Base-by-base conservation (phyloP, 2,113 vertebrate species). In the Erythrolamprus reginae region DNA sequence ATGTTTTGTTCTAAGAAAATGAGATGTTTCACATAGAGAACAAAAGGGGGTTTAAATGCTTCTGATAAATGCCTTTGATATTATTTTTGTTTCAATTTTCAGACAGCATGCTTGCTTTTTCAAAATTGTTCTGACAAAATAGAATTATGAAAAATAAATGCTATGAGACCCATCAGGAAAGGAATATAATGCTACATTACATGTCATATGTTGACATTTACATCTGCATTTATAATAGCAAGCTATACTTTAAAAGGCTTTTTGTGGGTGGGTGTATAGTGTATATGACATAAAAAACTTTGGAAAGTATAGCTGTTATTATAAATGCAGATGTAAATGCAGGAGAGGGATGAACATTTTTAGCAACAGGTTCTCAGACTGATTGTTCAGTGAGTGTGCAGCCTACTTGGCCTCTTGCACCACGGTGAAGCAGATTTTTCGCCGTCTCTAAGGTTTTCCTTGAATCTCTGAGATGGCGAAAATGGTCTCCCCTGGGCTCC, bases 171-270 rank as follows among this genome's bases (percentile, higher is more conserved):
- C 48, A 82, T 70, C 0, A 92, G 61, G 15, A 3, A 87, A 92
- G 61, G 85, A 90, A 86, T 4, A 33, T 93, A 26, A 47, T 3
- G 48, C 55, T 83, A 90, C 65, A 70, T 19, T 38, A 70, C n/a
- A 70, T 70, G 28, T 15, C 61, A 65, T n/a, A 33, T 33, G 12
- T 33, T 38, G n/a, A 70, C 65, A 12, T 86, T 96, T 94, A 26
- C 21, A 26, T 92, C 93, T 93, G 38, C 70, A 89, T 94, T 84
- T 91, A 85, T 89, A 92, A 89, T 51, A 87, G 19, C 42, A 86
- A 93, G 58, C 33, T 90, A 5, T 84, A 91, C 65, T 70, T 70
- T 70, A 19, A 38, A n/a, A 70, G 2, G n/a, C 33, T 19, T 38
- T 28, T 3, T 26, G 24, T 26, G 23, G 10, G 3, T 61, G 6